A percentile compares a stretch with the other conserved stretches of the same genome.
Evolutionary conservation across 2,797 vertebrate genomes (phyloP).

Genomic region (Catamblyrhynchus diadema): DNA sequence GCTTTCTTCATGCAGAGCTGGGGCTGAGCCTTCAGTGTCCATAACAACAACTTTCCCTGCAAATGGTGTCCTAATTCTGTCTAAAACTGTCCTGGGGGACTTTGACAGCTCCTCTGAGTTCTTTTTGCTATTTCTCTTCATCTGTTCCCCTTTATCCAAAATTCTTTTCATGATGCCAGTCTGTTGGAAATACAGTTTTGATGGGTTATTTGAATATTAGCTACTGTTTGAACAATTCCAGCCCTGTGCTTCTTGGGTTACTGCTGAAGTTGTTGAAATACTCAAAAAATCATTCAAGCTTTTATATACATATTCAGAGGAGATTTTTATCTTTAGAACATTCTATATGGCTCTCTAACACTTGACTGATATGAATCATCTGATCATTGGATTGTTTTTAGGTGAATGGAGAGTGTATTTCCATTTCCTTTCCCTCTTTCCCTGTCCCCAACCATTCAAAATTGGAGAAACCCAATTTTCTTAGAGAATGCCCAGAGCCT

Average conservation of each 20-base stretch:
- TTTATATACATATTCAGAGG: slow-evolving; percentile 31
- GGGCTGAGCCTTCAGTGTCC: slow-evolving; percentile 57
- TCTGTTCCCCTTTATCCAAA: slow-evolving; percentile 64
- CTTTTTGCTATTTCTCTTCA: slow-evolving; percentile 55
- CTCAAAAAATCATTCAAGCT: background rate
- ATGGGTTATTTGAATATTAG: slow-evolving; percentile 57
- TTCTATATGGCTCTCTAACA: background rate
- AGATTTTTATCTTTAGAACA: slow-evolving; percentile 26
- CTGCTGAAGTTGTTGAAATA: slow-evolving; percentile 1
- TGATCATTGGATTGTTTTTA: background rate
- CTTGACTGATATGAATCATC: background rate
- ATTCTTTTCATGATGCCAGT: slow-evolving; percentile 52
- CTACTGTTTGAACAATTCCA: slow-evolving; percentile 18
- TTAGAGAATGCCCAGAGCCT: background rate
- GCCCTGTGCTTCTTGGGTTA: slow-evolving; percentile 21
- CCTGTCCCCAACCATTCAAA: background rate
- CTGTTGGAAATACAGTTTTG: slow-evolving; percentile 32
- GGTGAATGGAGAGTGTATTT: background rate
- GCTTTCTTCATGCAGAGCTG: background rate
- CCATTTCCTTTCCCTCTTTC: background rate
- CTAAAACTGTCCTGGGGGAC: slow-evolving; percentile 65
- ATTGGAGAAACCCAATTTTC: background rate
- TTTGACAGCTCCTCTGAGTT: slow-evolving; percentile 58
- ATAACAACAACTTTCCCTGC: slow-evolving; percentile 58
- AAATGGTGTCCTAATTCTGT: slow-evolving; percentile 68